Conservation (phyloP, 1,140 invertebrate species). For the Probaryconus sp. region DNA sequence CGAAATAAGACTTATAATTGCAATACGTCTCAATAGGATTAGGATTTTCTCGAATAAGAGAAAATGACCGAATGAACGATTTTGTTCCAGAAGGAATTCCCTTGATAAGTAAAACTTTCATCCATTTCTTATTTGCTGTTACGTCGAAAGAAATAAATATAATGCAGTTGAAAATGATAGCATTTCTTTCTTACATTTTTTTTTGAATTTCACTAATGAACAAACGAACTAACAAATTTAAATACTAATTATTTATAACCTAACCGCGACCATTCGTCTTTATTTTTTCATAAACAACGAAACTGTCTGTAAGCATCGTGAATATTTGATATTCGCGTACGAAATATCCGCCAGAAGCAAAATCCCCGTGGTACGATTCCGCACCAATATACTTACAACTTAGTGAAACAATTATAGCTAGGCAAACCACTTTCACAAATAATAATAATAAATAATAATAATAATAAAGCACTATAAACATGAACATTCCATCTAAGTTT, state of each 20-base stretch:
- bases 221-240: background rate
- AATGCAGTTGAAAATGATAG: too few relatives aligned
- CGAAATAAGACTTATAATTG: too few relatives aligned
- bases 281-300: conserved; percentile 34
- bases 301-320: conserved; percentile 38
- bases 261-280: too few relatives aligned
- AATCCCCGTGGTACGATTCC: conserved; percentile 30
- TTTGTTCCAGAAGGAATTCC: too few relatives aligned
- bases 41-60: too few relatives aligned
- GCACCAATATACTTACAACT: conserved; percentile 41
- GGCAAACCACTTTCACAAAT: conserved; percentile 36
- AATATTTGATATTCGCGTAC: conserved; percentile 37
- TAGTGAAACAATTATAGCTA: conserved; percentile 42
- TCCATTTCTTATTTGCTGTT: too few relatives aligned
- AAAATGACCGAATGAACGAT: too few relatives aligned
- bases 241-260: conserved; percentile 5
- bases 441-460: conserved; percentile 46
- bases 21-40: too few relatives aligned
- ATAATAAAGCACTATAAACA: conserved; percentile 40
- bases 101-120: too few relatives aligned
- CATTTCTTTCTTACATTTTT: too few relatives aligned
- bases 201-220: too few relatives aligned
- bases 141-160: too few relatives aligned
- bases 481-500: conserved; percentile 36
- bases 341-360: conserved; percentile 28